Evolutionary conservation across 2,888 invertebrate species (phyloP).

Genomic region (Zele albiditarsus): DNA sequence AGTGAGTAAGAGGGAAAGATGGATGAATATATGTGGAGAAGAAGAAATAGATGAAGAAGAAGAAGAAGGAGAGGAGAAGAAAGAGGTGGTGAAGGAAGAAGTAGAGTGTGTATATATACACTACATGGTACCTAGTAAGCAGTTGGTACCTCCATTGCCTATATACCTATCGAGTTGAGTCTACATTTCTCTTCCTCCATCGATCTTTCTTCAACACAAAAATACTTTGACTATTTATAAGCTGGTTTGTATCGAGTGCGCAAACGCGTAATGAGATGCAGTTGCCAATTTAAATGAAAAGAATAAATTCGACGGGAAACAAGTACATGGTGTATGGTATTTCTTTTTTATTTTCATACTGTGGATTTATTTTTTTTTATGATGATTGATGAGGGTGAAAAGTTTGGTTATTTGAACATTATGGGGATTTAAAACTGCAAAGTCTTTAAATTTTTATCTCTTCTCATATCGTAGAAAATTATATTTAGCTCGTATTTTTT

Average conservation of each 20-base stretch:
- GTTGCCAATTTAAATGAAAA: slow-evolving; percentile 13
- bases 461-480: too few relatives aligned
- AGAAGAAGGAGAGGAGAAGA: slow-evolving; percentile 9
- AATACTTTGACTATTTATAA: slow-evolving; percentile 13
- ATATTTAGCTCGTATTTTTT: too few relatives aligned
- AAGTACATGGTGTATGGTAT: not conserved
- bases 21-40: not conserved
- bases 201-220: slow-evolving; percentile 20
- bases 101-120: not conserved
- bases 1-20: not conserved
- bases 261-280: slow-evolving; percentile 9
- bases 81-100: not conserved
- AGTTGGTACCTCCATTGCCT: slow-evolving; percentile 11
- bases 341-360: not conserved
- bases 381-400: too few relatives aligned
- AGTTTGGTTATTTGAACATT: too few relatives aligned
- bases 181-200: slow-evolving; percentile 28
- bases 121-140: not conserved
- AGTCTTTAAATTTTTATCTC: too few relatives aligned
- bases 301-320: not conserved
- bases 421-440: too few relatives aligned
- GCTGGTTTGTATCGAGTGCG: not conserved
- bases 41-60: slow-evolving; percentile 8
- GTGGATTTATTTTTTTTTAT: not conserved
- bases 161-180: not conserved